phyloP scores from a whole-genome alignment of 2,888 invertebrate species.

The Yponomeuta plumbellus region DNA sequence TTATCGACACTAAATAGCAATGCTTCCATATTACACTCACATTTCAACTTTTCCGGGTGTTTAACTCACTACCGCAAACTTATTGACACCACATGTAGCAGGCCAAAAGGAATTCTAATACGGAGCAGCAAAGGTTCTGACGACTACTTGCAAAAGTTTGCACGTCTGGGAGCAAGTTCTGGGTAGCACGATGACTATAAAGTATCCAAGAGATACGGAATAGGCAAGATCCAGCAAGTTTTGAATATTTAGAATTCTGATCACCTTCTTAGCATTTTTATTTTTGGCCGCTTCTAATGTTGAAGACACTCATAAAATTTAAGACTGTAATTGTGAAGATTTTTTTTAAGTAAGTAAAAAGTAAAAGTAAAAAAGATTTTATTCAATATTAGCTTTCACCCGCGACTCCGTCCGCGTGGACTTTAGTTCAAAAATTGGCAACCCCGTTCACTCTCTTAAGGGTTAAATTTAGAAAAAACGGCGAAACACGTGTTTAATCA shows the following conservation, averaged over 20 bases:
- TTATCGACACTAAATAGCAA: background rate
- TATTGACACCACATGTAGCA: background rate
- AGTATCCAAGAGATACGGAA: background rate
- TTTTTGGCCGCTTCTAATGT: too few relatives aligned
- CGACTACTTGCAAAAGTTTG: background rate
- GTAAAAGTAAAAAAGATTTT: too few relatives aligned
- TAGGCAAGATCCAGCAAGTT: background rate
- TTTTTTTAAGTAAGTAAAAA: too few relatives aligned
- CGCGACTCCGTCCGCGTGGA: too few relatives aligned
- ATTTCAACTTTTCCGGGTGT: background rate
- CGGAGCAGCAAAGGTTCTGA: background rate
- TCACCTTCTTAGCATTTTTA: background rate
- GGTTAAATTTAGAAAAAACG: too few relatives aligned
- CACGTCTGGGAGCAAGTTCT: background rate
- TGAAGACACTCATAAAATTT: too few relatives aligned
- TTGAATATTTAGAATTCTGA: background rate
- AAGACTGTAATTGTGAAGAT: too few relatives aligned
- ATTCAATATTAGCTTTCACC: too few relatives aligned
- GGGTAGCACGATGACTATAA: background rate
- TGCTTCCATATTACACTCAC: background rate
- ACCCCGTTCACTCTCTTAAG: too few relatives aligned
- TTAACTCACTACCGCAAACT: background rate
- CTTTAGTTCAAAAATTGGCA: too few relatives aligned
- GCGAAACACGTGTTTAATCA: too few relatives aligned
- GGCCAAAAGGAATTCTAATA: background rate